Percentiles rank a stretch among this genome's conserved stretches.
phyloP scores from a whole-genome alignment of 2,797 vertebrate genomes.

The Steatocranus sp. region DNA sequence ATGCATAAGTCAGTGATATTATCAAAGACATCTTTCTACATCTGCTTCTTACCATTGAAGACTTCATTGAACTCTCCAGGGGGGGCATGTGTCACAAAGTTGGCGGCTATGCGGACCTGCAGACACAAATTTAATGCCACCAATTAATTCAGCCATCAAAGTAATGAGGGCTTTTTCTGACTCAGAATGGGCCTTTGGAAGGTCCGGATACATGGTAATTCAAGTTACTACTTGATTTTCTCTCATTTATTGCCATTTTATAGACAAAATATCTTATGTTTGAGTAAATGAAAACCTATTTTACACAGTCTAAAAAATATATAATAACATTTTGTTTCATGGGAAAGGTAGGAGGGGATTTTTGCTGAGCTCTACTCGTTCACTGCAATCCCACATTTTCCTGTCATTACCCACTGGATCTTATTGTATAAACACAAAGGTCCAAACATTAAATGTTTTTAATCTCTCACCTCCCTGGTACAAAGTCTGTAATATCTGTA shows the following conservation, averaged over 20 bases:
- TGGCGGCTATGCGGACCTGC: conserved; percentile 96
- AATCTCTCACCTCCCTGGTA: not conserved
- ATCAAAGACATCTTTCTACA: not conserved
- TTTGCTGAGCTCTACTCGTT: not conserved
- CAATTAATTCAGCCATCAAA: not conserved
- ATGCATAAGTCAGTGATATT: not conserved
- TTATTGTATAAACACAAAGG: too few relatives aligned
- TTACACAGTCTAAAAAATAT: not conserved
- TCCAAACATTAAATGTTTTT: too few relatives aligned
- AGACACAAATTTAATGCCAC: conserved; percentile 10
- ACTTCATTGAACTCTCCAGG: conserved; percentile 99
- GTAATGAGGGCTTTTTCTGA: not conserved
- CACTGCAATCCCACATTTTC: not conserved
- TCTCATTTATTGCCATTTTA: not conserved
- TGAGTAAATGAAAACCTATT: not conserved
- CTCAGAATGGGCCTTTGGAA: not conserved
- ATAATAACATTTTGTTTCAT: not conserved
- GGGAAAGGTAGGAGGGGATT: too few relatives aligned
- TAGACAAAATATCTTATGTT: not conserved
- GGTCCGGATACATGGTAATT: not conserved
- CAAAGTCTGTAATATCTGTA: not conserved
- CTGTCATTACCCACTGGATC: not conserved
- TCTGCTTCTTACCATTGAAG: conserved; percentile 89
- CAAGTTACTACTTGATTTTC: not conserved
- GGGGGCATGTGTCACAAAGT: conserved; percentile 96